A percentile compares a stretch with the other conserved stretches of the same genome.
These are phyloP conservation scores for Lycia hirtaria DNA, from an alignment of 2,888 invertebrate genomes.

Conservation along the genomic window DNA sequence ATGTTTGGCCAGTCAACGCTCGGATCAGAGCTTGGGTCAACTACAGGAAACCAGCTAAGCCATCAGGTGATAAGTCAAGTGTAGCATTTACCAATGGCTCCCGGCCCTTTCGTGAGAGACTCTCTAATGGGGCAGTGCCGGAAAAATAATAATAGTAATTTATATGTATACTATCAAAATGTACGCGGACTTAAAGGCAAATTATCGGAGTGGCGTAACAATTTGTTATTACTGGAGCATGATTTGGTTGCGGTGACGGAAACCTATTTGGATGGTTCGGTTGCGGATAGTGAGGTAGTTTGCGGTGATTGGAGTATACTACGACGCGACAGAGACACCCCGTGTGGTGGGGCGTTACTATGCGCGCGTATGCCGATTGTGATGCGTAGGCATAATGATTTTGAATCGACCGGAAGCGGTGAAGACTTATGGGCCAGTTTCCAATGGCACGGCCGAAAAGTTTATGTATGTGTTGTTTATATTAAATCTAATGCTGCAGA, in stretches of 20 bases:
- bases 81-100: no score
- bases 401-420: not conserved
- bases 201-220: no score
- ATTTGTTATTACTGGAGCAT: no score
- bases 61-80: no score
- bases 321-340: not conserved
- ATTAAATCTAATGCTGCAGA: no score
- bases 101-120: no score
- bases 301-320: not conserved
- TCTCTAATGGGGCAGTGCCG: no score
- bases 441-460: not conserved
- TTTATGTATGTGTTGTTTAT: not conserved
- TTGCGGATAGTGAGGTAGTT: not conserved
- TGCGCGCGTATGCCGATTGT: not conserved
- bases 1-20: constrained; percentile 9
- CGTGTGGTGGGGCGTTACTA: not conserved
- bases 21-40: constrained; percentile 5
- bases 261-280: not conserved
- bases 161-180: no score
- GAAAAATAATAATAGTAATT: no score
- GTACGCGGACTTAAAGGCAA: no score
- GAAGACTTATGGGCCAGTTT: constrained; percentile 8
- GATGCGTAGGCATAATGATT: not conserved
- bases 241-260: not conserved
- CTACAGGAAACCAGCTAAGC: not conserved